phyloP scores from a whole-genome alignment of 2,797 vertebrate species.

The Meda fulgida region DNA sequence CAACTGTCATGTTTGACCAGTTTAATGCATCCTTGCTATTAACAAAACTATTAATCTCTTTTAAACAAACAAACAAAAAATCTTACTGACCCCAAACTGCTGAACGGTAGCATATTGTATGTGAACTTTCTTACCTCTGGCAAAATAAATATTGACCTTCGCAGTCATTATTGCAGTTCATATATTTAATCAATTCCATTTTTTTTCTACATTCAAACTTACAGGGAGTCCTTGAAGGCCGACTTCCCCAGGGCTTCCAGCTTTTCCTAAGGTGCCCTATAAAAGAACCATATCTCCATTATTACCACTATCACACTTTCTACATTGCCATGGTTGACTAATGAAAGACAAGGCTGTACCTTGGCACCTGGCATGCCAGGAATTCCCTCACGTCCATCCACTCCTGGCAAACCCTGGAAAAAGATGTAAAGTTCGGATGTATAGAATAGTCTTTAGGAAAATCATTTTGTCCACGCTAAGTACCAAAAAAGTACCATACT shows the following conservation, averaged over 20 bases:
- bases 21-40: not conserved
- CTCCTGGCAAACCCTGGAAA: conserved; percentile 89
- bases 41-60: not conserved
- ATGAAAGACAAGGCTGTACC: conserved; percentile 72
- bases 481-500: not conserved
- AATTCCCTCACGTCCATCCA: conserved; percentile 92
- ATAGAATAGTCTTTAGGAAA: not conserved
- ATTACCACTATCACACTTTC: not conserved
- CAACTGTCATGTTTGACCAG: not conserved
- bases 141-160: not conserved
- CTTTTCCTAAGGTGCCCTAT: conserved; percentile 88
- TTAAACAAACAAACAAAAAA: not conserved
- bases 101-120: not conserved
- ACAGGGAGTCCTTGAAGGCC: conserved; percentile 93
- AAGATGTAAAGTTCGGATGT: conserved; percentile 23
- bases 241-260: conserved; percentile 87
- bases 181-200: not conserved
- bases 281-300: conserved; percentile 57
- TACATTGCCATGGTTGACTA: not conserved
- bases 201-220: conserved; percentile 75
- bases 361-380: conserved; percentile 95
- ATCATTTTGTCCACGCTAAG: not conserved
- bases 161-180: not conserved
- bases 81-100: not conserved
- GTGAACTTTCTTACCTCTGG: not conserved